phyloP scores from a whole-genome alignment of 2,888 invertebrate genomes.

The Cephus runcator region DNA sequence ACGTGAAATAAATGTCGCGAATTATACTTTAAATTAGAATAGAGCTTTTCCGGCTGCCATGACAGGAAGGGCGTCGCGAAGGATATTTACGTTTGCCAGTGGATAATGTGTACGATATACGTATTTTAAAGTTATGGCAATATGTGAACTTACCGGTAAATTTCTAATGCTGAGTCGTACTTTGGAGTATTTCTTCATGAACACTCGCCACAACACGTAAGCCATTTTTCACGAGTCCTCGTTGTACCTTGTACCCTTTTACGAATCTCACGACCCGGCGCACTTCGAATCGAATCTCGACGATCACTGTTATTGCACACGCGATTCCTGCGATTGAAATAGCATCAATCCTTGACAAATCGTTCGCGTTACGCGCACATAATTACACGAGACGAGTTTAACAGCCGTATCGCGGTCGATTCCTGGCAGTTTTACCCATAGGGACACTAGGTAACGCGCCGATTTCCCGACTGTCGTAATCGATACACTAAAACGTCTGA shows the following conservation, averaged over 20 bases:
- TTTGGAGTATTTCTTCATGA: conserved; percentile 72
- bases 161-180: conserved; percentile 68
- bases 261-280: neutral
- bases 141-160: conserved; percentile 54
- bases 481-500: neutral
- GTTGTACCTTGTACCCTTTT: neutral
- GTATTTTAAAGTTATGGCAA: neutral
- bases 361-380: neutral
- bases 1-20: neutral
- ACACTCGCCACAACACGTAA: conserved; percentile 71
- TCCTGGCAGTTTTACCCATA: neutral
- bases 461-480: conserved; percentile 7
- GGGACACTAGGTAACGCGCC: neutral
- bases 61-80: neutral
- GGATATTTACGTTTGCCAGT: neutral
- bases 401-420: neutral
- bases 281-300: neutral
- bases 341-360: neutral
- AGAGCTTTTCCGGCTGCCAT: neutral
- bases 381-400: neutral
- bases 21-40: neutral
- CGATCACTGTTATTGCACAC: neutral
- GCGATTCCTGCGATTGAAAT: neutral
- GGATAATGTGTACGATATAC: neutral
- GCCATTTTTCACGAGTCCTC: conserved; percentile 62